A percentile compares a stretch with the other conserved stretches of the same genome.
These are phyloP conservation scores for Tenthredo scrophulariae DNA, from an alignment of 2,888 invertebrate species.

Conservation along the genomic window DNA sequence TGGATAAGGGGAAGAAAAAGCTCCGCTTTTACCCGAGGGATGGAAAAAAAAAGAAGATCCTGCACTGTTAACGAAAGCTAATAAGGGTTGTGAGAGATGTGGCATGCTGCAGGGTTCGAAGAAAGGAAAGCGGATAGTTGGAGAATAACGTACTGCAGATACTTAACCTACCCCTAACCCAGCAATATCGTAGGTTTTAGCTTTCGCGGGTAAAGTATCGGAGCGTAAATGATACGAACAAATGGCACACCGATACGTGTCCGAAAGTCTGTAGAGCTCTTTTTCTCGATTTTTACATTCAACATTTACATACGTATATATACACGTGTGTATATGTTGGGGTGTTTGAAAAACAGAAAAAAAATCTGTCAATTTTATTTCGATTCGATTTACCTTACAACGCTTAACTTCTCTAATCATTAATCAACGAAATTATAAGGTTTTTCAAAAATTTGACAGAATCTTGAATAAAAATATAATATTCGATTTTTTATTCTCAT, in stretches of 20 bases:
- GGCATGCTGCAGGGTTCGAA: neutral
- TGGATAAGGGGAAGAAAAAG: neutral
- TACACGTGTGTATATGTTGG: neutral
- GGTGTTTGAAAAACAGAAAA: neutral
- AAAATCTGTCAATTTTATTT: neutral
- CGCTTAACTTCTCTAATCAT: neutral
- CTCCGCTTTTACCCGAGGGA: neutral
- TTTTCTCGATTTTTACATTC: neutral
- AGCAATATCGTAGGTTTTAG: conserved; percentile 22
- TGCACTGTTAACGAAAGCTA: conserved; percentile 31
- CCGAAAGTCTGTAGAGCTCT: neutral
- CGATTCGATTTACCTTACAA: neutral
- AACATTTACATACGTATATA: neutral
- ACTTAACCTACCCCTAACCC: conserved; percentile 30
- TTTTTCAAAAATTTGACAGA: neutral
- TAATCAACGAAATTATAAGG: neutral
- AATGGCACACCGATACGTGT: conserved; percentile 18
- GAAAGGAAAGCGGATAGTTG: neutral
- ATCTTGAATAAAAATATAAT: no score
- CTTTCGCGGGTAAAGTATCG: conserved; percentile 37
- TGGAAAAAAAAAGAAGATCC: neutral
- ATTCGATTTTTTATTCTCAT: no score
- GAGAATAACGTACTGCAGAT: conserved; percentile 46
- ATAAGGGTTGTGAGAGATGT: neutral
- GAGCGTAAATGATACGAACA: conserved; percentile 45